A percentile compares a stretch with the other conserved stretches of the same genome.
These are phyloP conservation scores for Phenganax subtilis DNA, from an alignment of 92 coral and sea anemone species.

Conservation along the genomic window DNA sequence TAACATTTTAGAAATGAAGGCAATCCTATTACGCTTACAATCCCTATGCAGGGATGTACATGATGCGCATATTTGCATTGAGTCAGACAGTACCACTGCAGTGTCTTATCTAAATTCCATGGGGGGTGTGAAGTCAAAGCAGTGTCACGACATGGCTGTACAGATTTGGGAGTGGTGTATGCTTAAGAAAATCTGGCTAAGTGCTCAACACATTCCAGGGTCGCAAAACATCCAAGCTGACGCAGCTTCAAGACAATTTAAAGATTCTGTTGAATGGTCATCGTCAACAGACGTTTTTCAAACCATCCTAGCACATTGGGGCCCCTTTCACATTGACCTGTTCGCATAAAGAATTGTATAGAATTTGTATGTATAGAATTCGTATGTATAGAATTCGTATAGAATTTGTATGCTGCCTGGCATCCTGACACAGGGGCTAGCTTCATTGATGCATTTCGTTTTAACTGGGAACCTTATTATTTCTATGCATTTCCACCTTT, in stretches of 20 bases:
- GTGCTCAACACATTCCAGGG: constrained; percentile 43
- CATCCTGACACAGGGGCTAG: constrained; percentile 41
- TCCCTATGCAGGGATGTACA: constrained; percentile 20
- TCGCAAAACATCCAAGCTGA: constrained; percentile 28
- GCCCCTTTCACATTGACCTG: constrained; percentile 40
- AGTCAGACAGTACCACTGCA: constrained; percentile 40
- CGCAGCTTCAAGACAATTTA: constrained; percentile 23
- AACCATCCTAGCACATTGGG: constrained; percentile 21
- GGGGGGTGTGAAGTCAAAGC: constrained; percentile 37
- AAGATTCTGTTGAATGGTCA: constrained; percentile 42
- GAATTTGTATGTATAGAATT: no score
- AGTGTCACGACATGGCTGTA: constrained; percentile 38
- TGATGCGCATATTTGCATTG: constrained; percentile 28
- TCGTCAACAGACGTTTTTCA: neutral
- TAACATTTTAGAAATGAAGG: constrained; percentile 32
- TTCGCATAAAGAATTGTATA: constrained; percentile 34
- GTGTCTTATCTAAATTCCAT: constrained; percentile 32
- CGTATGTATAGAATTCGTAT: no score
- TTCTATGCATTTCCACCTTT: constrained; percentile 45
- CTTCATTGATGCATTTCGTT: constrained; percentile 20
- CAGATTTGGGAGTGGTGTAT: constrained; percentile 39
- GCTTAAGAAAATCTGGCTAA: constrained; percentile 30
- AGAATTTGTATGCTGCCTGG: constrained; percentile 25
- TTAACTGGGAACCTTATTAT: constrained; percentile 32
- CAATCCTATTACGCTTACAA: constrained; percentile 38